These are phyloP conservation scores for Microhierax caerulescens DNA, from an alignment of 2,797 vertebrate genomes.

Conservation along the genomic window DNA sequence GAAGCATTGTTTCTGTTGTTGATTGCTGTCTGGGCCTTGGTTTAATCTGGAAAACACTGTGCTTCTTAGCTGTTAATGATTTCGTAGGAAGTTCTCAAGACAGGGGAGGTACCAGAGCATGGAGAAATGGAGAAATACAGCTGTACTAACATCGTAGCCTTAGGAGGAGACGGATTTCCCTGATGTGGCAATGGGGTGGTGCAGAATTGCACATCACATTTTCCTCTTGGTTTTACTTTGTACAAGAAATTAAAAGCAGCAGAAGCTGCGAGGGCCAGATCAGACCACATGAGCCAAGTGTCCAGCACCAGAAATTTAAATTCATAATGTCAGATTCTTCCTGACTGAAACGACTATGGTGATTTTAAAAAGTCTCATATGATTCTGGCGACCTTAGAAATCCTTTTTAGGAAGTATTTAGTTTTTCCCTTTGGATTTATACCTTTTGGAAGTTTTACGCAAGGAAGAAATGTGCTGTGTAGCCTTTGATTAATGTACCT, in stretches of 20 bases:
- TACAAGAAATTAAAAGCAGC: neutral
- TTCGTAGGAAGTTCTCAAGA: neutral
- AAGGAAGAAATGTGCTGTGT: rapidly evolving
- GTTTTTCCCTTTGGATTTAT: neutral
- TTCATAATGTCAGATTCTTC: neutral
- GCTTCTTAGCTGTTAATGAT: neutral
- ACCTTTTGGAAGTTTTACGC: neutral
- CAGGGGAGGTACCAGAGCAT: neutral
- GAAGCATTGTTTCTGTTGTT: neutral
- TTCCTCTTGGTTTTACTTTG: neutral
- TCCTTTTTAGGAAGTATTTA: neutral
- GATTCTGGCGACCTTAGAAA: neutral
- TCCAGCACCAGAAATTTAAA: neutral
- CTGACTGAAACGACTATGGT: neutral
- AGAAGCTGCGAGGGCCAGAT: neutral
- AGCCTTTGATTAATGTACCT: neutral
- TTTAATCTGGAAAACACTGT: neutral
- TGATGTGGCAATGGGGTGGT: rapidly evolving
- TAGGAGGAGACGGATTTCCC: neutral
- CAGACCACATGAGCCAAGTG: neutral
- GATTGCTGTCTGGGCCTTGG: neutral
- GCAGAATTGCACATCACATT: neutral
- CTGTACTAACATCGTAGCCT: neutral
- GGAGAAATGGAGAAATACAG: neutral
- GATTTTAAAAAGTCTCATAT: neutral